Evolutionary conservation across 2,888 invertebrate species (phyloP).

Genomic region (Julus scandinavius): DNA sequence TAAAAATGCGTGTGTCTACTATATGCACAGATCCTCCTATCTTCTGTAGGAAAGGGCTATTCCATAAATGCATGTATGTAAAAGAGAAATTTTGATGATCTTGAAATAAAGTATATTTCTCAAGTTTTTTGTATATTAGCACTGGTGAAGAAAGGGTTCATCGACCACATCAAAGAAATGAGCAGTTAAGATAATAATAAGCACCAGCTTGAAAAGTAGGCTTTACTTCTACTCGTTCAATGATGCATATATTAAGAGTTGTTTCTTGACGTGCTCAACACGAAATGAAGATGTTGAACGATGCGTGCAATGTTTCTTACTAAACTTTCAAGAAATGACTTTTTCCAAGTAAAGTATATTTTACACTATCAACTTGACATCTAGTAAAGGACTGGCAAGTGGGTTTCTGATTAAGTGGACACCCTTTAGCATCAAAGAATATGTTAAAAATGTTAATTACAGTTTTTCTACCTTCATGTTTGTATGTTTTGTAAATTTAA

Average conservation of each 20-base stretch:
- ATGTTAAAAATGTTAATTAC: too few species aligned
- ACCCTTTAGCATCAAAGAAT: too few species aligned
- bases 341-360: too few species aligned
- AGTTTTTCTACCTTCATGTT: too few species aligned
- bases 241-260: background rate
- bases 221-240: background rate
- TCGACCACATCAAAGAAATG: background rate
- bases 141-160: background rate
- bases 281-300: background rate
- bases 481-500: too few species aligned
- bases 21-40: background rate
- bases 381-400: too few species aligned
- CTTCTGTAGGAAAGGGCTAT: background rate
- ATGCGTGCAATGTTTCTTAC: background rate
- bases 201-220: background rate
- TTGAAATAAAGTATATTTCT: background rate
- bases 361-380: too few species aligned
- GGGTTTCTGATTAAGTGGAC: too few species aligned
- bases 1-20: slow-evolving; percentile 7
- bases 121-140: background rate
- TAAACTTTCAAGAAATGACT: too few species aligned
- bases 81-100: background rate
- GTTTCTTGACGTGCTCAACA: background rate
- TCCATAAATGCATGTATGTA: background rate
- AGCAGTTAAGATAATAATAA: background rate